Evolutionary conservation across 2,113 vertebrate genomes (phyloP), one percentile per base, ranked within the genome.

Genomic region (Trematocara zebra): DNA sequence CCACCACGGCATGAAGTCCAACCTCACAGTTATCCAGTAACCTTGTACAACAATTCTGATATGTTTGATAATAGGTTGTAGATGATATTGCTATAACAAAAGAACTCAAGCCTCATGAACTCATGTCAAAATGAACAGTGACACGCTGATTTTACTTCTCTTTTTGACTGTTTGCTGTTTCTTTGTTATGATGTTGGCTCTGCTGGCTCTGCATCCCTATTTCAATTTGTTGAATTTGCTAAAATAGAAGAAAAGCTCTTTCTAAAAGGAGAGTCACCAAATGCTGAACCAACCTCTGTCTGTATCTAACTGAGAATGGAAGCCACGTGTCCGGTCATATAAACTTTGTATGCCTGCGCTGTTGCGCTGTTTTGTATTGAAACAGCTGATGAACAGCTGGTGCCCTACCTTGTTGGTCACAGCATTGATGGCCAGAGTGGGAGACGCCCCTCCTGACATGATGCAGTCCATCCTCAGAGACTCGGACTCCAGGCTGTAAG

Each of bases 401-500:
- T 23, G 44, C 44, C 47, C 7, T 96, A 97, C 97, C 97, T 97
- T 97, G 95, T 97, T 97, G 91, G 97, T 97, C 78, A 97, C 97
- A 94, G 97, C 95, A 93, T 97, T 97, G 94, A 97, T 97, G 91
- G 97, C 97, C 96, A 97, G 93, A 87, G 97, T 97, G 53, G 97
- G 97, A 85, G 97, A 97, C 64, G 95, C 95, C 91, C 97, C 97
- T 95, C 96, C 97, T 83, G 97, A 97, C 96, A 97, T 97, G 90
- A 97, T 97, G 95, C 97, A 97, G 95, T 97, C 97, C 97, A 97
- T 97, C 88, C 97, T 96, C 93, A 97, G 95, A 93, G 97, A 97
- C 95, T 97, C 97, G 6, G 97, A 97, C 96, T 97, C 97, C 94
- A 97, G 95, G 93, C 97, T 97, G 94, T 97, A 97, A 44, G 97